Base-by-base conservation (phyloP, 1,140 invertebrate species). In the Penaeus indicus region DNA sequence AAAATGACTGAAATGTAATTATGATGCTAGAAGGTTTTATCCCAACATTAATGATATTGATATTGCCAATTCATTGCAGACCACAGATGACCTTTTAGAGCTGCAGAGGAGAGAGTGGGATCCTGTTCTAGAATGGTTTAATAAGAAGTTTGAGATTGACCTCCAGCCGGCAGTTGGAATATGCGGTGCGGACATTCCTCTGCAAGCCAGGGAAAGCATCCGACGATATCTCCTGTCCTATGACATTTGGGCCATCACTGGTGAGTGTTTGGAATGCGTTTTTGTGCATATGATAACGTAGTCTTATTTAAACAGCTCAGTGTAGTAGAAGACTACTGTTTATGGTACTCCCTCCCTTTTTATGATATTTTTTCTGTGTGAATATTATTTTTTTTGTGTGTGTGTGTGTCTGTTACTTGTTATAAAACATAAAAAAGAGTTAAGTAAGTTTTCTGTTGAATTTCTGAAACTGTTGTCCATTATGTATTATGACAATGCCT, bases 121-220 rank as follows among this genome's bases (percentile, higher is more conserved):
- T 92, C 97, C 98, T 32, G 92, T 99, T 8, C 94, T 99, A 90
- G 94, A 96, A 64, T 98, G 97, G 97, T 97, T 98, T 92, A 95
- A 96, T 93, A 94, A 96, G 91, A 95, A 95, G 90, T 98, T 96
- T 93, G 92, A 95, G 91, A 95, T 97, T 0, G 93, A 95, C 90
- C 93, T 98, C 84, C 93, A 95, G 87, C 95, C 97, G 90, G 96
- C 96, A 3, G 93, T 93, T 88, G 95, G 94, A 90, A 95, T 98
- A 90, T 93, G 94, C 32, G 93, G 94, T 63, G 96, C 96, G 25
- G 92, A 94, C 38, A 93, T 98, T 61, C 93, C 94, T 77, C 90
- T 92, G 63, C 92, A 95, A 91, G 96, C 96, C 60, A 95, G 95
- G 93, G 94, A 95, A 77, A 93, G 93, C 54, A 93, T 98, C 77